phyloP scores from a whole-genome alignment of 1,140 invertebrate genomes.

The Leptinotarsa lineolata region DNA sequence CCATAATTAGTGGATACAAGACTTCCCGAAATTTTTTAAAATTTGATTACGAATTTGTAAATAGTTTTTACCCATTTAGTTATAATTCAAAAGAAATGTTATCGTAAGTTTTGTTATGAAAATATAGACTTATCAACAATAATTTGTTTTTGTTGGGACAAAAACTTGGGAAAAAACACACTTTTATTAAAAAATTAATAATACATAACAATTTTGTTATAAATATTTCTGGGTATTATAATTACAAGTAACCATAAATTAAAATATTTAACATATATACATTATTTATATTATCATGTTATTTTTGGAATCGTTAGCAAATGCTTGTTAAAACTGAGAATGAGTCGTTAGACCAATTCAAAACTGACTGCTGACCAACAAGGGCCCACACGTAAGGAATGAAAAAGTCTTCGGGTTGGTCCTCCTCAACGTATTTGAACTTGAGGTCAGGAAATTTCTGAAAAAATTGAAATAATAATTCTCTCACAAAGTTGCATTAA shows the following conservation, averaged over 20 bases:
- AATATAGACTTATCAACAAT: not conserved
- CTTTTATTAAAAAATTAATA: conserved; percentile 7
- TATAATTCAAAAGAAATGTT: not conserved
- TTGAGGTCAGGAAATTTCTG: conserved; percentile 98
- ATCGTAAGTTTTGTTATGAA: not conserved
- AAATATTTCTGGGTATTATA: not conserved
- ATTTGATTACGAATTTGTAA: too few relatives aligned
- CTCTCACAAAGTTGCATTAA: too few relatives aligned
- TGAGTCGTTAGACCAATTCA: conserved; percentile 68
- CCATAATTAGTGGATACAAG: too few relatives aligned
- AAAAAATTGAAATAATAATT: conserved; percentile 46
- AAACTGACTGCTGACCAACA: conserved; percentile 76
- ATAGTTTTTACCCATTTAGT: not conserved
- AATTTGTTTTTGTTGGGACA: not conserved
- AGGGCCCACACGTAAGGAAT: conserved; percentile 98
- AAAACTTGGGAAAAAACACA: not conserved
- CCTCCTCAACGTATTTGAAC: conserved; percentile 99
- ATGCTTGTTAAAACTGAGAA: not conserved
- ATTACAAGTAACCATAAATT: not conserved
- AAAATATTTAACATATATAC: conserved; percentile 1
- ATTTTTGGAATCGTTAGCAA: conserved; percentile 1
- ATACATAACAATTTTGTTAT: conserved; percentile 1
- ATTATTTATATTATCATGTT: not conserved
- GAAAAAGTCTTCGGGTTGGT: conserved; percentile 98
- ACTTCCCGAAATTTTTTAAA: too few relatives aligned